These are phyloP conservation scores for Drosophila pachea DNA, from an alignment of 1,140 invertebrate species.

Conservation along the genomic window DNA sequence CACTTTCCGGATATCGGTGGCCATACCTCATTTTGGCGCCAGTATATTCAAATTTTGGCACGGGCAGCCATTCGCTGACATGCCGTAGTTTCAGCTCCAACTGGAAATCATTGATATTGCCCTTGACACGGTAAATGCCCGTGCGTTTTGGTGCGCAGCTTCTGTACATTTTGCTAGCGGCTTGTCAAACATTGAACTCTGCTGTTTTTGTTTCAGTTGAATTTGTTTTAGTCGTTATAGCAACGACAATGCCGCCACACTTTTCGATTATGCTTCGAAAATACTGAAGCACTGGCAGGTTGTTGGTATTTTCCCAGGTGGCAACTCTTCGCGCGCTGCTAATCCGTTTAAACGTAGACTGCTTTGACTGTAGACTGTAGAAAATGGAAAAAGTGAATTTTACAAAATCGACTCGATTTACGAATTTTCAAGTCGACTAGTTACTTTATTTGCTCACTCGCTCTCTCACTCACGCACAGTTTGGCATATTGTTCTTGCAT, in stretches of 20 bases:
- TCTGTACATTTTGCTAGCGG: conserved; percentile 53
- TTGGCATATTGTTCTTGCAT: neutral
- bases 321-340: conserved; percentile 1
- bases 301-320: conserved; percentile 24
- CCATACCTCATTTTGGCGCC: conserved; percentile 29
- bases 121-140: conserved; percentile 79
- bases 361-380: no score
- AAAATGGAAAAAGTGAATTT: no score
- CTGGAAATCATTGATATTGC: conserved; percentile 80
- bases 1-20: conserved; percentile 30
- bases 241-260: conserved; percentile 26
- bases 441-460: no score
- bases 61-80: conserved; percentile 66
- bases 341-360: no score
- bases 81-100: conserved; percentile 69
- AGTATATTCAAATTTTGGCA: conserved; percentile 64
- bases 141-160: conserved; percentile 74
- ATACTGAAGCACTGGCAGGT: neutral
- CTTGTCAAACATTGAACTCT: neutral
- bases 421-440: no score
- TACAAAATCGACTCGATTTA: no score
- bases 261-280: neutral
- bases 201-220: conserved; percentile 12
- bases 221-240: conserved; percentile 43
- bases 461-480: no score